Base-by-base conservation (phyloP, 2,888 invertebrate genomes). In the Luperina nickerlii region DNA sequence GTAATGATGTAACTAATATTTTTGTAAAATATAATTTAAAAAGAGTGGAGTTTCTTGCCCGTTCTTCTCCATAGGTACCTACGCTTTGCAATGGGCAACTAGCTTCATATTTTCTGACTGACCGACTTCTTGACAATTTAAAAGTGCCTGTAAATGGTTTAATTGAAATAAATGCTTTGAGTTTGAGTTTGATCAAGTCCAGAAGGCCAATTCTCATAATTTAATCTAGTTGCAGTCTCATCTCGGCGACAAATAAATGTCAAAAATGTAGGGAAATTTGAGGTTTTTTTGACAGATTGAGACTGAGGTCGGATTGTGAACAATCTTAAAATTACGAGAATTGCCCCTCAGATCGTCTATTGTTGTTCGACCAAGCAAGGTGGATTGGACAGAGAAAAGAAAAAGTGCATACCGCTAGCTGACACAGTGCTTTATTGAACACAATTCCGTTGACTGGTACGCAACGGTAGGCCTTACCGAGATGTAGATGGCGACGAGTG, bases 381-480 rank as follows among this genome's bases (percentile, higher is more conserved):
- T 92, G 90, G 91, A 92, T 93, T 91, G 93, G 92, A 90, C 90
- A 89, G 90, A 90, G 92, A 90, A 90, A 91, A 91, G 92, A 94
- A 95, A 96, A 96, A 94, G 91, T 90, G 92, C 94, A 94, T 93
- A 96, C 96, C 96, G 96, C 96, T 96, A 96, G 89, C 91, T 95
- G 96, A 95, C 96, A 96, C 94, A 96, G 95, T 96, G 96, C 93
- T 96, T 95, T 95, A 96, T 95, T 95, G 95, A 95, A 94, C 93
- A 94, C 92, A 93, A 95, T 94, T 94, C 95, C 94, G 94, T 95
- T 95, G 93, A 91, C 85, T 81, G 76, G 84, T 86, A 76, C 90
- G 92, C 94, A 93, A 93, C 94, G 93, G 92, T 92, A 91, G 92
- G 89, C 92, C 87, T 89, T 88, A 81, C 83, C 76, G 79, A 86